Base-by-base conservation (phyloP, 2,113 vertebrate species). In the Cyphomyrus discorhynchus region DNA sequence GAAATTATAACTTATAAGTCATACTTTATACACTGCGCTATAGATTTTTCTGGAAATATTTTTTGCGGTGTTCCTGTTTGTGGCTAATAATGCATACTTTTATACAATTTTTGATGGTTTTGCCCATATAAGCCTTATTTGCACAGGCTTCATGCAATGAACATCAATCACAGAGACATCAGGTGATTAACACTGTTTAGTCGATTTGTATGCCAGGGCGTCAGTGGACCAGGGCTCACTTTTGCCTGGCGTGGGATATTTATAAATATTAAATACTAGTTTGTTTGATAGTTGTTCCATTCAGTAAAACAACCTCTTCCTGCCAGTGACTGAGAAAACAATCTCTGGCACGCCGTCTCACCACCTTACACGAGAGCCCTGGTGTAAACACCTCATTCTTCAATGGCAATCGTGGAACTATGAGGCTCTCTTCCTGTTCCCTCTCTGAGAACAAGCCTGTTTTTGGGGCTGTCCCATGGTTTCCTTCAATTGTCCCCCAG, bases 401-500 rank as follows among this genome's bases (percentile, higher is more conserved):
- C 35, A 62, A 66, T 19, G 50, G 85, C 27, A 39, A 2, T 50
- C 46, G 27, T 49, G 19, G 24, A 90, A 62, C 47, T 53, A 42
- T 52, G 83, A 86, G 39, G 52, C 85, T 58, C 24, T 50, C n/a
- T 86, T 19, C 82, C 58, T 27, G 47, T 50, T 56, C 88, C 39
- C 39, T 27, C 53, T 74, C n/a, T 24, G 21, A 42, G 52, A 49
- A 80, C 89, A 24, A 13, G 19, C 35, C 24, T 53, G 66, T n/a
- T 15, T 83, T 66, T 45, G 62, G 90, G 87, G 42, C 50, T 27
- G n/a, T n/a, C 35, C 39, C 15, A 50, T 49, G 66, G 87, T 90
- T 93, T 93, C 91, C 92, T 92, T 82, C 45, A 84, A 93, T 93
- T 93, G 93, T 92, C 80, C 90, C 86, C 88, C 8, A 56, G 66